These are phyloP conservation scores for Phymastichus coffea DNA, from an alignment of 1,140 invertebrate species.

Conservation along the genomic window DNA sequence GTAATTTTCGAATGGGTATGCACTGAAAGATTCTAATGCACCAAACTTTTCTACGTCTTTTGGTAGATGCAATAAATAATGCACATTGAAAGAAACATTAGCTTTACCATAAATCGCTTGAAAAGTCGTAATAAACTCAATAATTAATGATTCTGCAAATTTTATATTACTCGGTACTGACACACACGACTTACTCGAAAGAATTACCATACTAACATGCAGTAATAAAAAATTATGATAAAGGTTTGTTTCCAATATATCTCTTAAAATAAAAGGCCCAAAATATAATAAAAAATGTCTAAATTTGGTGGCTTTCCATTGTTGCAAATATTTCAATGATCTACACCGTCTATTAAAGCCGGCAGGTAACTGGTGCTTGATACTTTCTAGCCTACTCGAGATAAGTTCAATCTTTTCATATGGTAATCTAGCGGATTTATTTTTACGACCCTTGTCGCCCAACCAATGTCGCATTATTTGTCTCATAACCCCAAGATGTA, in stretches of 20 bases:
- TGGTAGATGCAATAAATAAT: conserved; percentile 32
- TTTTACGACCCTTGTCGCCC: not conserved
- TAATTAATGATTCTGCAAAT: conserved; percentile 28
- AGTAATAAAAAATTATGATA: conserved; percentile 32
- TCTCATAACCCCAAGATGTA: not conserved
- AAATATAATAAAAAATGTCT: conserved; percentile 37
- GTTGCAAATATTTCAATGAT: not conserved
- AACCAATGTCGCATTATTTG: not conserved
- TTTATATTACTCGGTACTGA: not conserved
- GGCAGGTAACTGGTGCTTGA: not conserved
- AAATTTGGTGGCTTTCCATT: conserved; percentile 9
- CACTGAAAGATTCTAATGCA: conserved; percentile 25
- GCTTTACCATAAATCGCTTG: conserved; percentile 26
- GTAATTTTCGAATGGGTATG: conserved; percentile 32
- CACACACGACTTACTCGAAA: not conserved
- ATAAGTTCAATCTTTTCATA: not conserved
- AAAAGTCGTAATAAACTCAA: conserved; percentile 30
- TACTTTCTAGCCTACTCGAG: not conserved
- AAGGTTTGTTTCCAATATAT: conserved; percentile 6
- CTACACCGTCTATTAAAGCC: conserved; percentile 6
- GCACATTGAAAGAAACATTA: conserved; percentile 35
- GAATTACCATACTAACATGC: conserved; percentile 28
- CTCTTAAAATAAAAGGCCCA: conserved; percentile 35
- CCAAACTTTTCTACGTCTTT: conserved; percentile 26
- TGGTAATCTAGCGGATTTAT: not conserved